phyloP scores from a whole-genome alignment of 2,797 vertebrate genomes.

The Coregonus suidteri region DNA sequence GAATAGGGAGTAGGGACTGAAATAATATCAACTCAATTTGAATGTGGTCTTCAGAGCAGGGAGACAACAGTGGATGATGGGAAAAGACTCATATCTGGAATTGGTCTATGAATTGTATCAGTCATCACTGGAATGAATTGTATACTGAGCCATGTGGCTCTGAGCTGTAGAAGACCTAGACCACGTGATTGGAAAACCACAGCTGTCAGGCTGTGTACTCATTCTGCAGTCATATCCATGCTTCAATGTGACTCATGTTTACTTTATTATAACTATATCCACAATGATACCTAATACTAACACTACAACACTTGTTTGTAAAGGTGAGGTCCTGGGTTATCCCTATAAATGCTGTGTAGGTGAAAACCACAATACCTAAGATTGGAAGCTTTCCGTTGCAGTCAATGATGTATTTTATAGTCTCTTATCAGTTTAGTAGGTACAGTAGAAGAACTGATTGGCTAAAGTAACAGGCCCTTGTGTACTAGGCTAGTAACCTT shows the following conservation, averaged over 20 bases:
- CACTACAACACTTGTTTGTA: neutral
- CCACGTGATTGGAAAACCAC: neutral
- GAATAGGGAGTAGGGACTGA: neutral
- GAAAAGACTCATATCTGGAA: neutral
- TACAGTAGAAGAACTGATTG: conserved; percentile 27
- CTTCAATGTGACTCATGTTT: conserved; percentile 6
- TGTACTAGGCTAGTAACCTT: conserved; percentile 31
- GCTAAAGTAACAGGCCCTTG: neutral
- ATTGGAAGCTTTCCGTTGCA: neutral
- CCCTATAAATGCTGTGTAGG: neutral
- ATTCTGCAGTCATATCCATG: neutral
- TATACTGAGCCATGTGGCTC: neutral
- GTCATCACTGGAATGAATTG: neutral
- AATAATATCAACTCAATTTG: conserved; percentile 23
- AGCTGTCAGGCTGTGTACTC: neutral
- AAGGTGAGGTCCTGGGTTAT: neutral
- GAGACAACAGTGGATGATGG: neutral
- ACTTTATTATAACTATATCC: neutral
- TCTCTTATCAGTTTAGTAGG: conserved; percentile 51
- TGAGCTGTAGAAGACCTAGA: neutral
- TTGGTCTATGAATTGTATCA: neutral
- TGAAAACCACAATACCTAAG: neutral
- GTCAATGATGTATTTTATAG: conserved; percentile 29
- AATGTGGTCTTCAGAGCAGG: conserved; percentile 18
- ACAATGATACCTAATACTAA: neutral